A percentile compares a stretch with the other conserved stretches of the same genome.
These are phyloP conservation scores for Typhlichthys subterraneus DNA, from an alignment of 2,797 vertebrate species.

Conservation along the genomic window DNA sequence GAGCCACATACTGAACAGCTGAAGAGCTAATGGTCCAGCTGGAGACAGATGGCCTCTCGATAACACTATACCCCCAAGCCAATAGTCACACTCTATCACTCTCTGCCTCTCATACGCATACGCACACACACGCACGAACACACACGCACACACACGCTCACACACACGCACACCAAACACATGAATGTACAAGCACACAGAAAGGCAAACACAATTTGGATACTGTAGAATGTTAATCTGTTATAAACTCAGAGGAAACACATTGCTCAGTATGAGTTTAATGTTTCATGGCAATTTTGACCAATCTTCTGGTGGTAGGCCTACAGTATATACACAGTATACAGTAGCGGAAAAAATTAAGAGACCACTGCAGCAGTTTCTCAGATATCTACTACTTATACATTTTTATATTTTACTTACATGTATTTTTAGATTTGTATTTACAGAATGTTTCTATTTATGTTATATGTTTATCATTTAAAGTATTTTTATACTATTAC, in stretches of 20 bases:
- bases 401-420: too few relatives aligned
- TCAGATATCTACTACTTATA: too few relatives aligned
- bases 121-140: conserved; percentile 15
- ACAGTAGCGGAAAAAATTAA: too few relatives aligned
- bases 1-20: conserved; percentile 79
- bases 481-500: too few relatives aligned
- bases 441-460: too few relatives aligned
- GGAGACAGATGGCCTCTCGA: conserved; percentile 82
- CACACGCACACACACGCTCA: not conserved
- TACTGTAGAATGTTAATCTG: conserved; percentile 67
- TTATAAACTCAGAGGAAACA: conserved; percentile 65
- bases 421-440: too few relatives aligned
- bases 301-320: conserved; percentile 33
- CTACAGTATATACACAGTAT: not conserved
- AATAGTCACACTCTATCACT: conserved; percentile 72
- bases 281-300: conserved; percentile 67
- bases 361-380: too few relatives aligned
- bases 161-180: conserved; percentile 4
- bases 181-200: conserved; percentile 4
- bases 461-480: too few relatives aligned
- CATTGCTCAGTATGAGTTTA: conserved; percentile 68
- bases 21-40: conserved; percentile 82
- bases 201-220: conserved; percentile 25
- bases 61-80: conserved; percentile 79
- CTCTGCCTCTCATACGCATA: conserved; percentile 31